Percentiles rank a stretch among this genome's conserved stretches.
Conservation (phyloP, 2,797 vertebrate genomes). For the Pristis pectinata region DNA sequence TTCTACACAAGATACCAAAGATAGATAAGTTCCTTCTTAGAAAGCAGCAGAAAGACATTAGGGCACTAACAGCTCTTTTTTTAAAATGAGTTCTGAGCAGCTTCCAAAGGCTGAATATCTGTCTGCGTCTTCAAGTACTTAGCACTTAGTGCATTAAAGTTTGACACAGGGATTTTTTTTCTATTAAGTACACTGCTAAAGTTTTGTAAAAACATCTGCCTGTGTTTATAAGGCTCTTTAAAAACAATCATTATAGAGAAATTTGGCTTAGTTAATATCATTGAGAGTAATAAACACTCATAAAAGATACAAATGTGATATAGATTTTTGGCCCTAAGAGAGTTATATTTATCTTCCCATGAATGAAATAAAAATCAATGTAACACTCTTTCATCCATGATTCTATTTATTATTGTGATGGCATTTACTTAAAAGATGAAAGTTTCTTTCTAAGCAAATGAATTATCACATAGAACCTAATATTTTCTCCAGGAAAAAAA, state of each 20-base stretch:
- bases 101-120: not conserved
- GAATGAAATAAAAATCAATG: constrained; percentile 30
- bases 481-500: not conserved
- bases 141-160: not conserved
- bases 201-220: not conserved
- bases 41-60: not conserved
- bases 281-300: constrained; percentile 23
- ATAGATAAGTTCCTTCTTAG: not conserved
- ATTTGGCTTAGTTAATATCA: not conserved
- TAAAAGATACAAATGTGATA: constrained; percentile 1
- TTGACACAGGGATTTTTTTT: not conserved
- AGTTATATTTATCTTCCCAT: not conserved
- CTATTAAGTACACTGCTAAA: not conserved
- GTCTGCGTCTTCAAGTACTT: not conserved
- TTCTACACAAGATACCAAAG: not conserved
- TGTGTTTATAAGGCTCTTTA: not conserved
- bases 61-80: constrained; percentile 15
- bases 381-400: not conserved
- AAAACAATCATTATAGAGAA: not conserved
- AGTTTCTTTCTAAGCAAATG: not conserved
- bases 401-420: constrained; percentile 8
- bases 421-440: not conserved
- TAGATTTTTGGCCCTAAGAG: not conserved
- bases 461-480: not conserved
- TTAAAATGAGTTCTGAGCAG: not conserved